Evolutionary conservation across 1,140 invertebrate genomes (phyloP), one percentile per base, ranked within the genome.

Genomic region (Anastrepha obliqua): DNA sequence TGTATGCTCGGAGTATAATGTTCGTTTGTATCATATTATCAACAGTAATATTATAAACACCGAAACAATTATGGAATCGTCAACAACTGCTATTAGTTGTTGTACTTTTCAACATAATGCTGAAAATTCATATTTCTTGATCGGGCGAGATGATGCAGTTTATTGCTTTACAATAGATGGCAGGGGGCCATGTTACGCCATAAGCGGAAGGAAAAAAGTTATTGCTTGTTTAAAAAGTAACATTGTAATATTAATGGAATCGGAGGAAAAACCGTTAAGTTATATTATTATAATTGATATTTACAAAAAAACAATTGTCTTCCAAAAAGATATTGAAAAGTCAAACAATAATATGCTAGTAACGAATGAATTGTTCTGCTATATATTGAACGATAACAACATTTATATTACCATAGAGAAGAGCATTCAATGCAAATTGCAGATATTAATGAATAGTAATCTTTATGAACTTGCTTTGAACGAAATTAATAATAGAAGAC

Each of bases 161-260:
- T 81, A 81, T 81, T 81, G 74, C 55, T 81, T 81, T 29, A 81
- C 74, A 7, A 29, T 55, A 55, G 74, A 81, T 81, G 74, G 74
- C 44, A 81, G 74, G 44, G 74, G 74, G n/a, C 74, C 74, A 3
- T 81, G 74, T 81, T 81, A 81, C 47, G 74, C 74, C 47, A 81
- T 81, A 55, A n/a, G n/a, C 2, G 74, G 74, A 13, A 81, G 20
- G 47, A 81, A 81, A 29, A 81, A 81, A 58, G 1, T 13, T 7
- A 81, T 81, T 51, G 51, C 47, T 81, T 81, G 17, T 55, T 9
- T 81, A 81, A 81, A 81, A 29, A 13, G 55, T 3, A 81, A 81
- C 55, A 55, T 81, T 81, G 51, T 81, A 9, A 81, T 81, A 3
- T 81, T 81, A 55, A 81, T 55, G 9, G 47, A 81, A 81, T 20